Percentiles rank a stretch among this genome's conserved stretches.
Evolutionary conservation across 2,113 vertebrate genomes (phyloP).

Genomic region (Anarrhichthys ocellatus): DNA sequence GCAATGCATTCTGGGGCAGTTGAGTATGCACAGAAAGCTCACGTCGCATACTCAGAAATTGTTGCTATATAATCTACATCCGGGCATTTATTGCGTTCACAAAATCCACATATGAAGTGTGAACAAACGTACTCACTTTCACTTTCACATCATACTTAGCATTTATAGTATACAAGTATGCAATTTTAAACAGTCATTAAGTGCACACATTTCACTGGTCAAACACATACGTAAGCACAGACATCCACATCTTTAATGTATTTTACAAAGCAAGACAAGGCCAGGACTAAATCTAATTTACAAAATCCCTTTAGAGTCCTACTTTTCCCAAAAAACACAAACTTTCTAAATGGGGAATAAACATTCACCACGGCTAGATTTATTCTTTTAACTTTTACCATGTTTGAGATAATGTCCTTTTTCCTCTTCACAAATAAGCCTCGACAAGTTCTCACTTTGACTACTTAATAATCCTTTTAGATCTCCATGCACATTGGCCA

Average conservation of each 20-base stretch:
- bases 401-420: constrained; percentile 5
- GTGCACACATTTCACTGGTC: background rate
- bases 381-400: background rate
- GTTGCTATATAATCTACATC: too few species aligned
- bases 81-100: too few species aligned
- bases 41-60: too few species aligned
- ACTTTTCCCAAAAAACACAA: background rate
- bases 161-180: too few species aligned
- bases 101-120: too few species aligned
- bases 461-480: constrained; percentile 8
- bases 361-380: constrained; percentile 35
- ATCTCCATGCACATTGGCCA: constrained; percentile 53
- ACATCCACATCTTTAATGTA: background rate
- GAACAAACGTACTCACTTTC: too few species aligned
- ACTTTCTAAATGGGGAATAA: background rate
- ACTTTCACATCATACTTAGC: too few species aligned
- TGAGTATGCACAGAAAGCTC: too few species aligned
- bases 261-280: background rate
- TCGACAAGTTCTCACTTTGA: constrained; percentile 4
- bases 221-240: background rate
- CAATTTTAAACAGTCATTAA: background rate
- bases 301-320: background rate
- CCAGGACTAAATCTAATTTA: constrained; percentile 1
- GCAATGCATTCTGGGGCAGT: too few species aligned
- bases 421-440: constrained; percentile 13